phyloP scores from a whole-genome alignment of 2,888 invertebrate species.

The Cetonia aurata region DNA sequence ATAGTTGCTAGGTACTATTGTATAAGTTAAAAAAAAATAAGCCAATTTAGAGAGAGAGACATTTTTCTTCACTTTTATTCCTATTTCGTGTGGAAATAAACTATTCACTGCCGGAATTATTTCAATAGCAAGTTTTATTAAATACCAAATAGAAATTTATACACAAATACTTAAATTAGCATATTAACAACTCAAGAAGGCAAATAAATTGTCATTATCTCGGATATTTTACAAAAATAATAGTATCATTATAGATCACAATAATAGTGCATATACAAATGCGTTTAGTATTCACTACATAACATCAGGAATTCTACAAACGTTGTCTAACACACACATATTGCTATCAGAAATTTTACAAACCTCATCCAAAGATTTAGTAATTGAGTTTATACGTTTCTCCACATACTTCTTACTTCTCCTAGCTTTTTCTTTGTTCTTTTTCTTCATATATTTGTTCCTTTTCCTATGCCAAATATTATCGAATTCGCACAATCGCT shows the following conservation, averaged over 20 bases:
- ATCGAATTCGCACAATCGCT: constrained; percentile 50
- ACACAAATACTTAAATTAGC: constrained; percentile 25
- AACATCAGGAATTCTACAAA: background rate
- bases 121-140: constrained; percentile 18
- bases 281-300: constrained; percentile 1
- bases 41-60: too few species aligned
- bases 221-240: constrained; percentile 37
- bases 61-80: too few species aligned
- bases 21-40: too few species aligned
- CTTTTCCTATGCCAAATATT: constrained; percentile 53
- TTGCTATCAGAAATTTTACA: constrained; percentile 61
- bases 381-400: constrained; percentile 57
- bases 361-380: constrained; percentile 57
- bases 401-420: constrained; percentile 55
- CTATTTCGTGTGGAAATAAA: too few species aligned
- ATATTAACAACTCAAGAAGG: constrained; percentile 17
- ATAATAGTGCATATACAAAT: constrained; percentile 12
- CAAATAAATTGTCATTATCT: constrained; percentile 6
- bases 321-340: background rate
- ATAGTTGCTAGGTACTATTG: too few species aligned
- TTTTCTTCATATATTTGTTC: constrained; percentile 54
- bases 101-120: too few species aligned
- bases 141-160: constrained; percentile 17
- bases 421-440: constrained; percentile 51
- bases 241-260: constrained; percentile 20